Evolutionary conservation across 2,888 invertebrate species (phyloP), one percentile per base, ranked within the genome.

Genomic region (Drosophila nigritarsus): DNA sequence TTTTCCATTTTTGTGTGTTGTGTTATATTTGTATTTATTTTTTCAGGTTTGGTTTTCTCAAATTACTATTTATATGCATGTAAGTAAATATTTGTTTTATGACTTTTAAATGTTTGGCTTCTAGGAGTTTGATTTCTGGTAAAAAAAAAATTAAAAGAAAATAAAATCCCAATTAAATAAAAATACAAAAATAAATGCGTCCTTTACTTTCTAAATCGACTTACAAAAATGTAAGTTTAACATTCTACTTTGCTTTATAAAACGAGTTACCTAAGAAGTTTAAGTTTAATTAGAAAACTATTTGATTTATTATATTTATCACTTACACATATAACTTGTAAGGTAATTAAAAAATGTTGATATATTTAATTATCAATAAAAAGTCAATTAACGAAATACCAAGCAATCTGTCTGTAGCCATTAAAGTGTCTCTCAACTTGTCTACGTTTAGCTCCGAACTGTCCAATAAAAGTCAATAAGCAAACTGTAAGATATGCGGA

Each of bases 401-500:
- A 42, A 49, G n/a, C 40, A 56, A 56, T 56, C 15, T n/a, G n/a
- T n/a, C 9, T 29, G 20, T 18, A 15, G 42, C 29, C 20, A 36
- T 77, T 73, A 59, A 74, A 51, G 55, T 42, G 36, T 42, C 32
- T 27, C 13, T 42, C 24, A 32, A 15, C 27, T 45, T 20, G 32
- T 20, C 68, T 18, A 2, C 30, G 63, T 2, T 50, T 24, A 34
- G 62, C 29, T 58, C 30, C 32, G 32, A 83, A 65, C 80, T 90
- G 87, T 90, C 90, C 82, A 87, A 87, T 87, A 90, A 76, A 87
- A 78, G 90, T 90, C 87, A 87, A 87, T 85, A 85, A 82, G 87
- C 73, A 65, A 73, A 59, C 59, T 78, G 68, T 78, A 81, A 87
- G 85, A 80, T 80, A 78, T 89, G 85, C 78, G 82, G 74, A 87